Base-by-base conservation (phyloP, 2,797 vertebrate species). In the Microcaecilia unicolor region DNA sequence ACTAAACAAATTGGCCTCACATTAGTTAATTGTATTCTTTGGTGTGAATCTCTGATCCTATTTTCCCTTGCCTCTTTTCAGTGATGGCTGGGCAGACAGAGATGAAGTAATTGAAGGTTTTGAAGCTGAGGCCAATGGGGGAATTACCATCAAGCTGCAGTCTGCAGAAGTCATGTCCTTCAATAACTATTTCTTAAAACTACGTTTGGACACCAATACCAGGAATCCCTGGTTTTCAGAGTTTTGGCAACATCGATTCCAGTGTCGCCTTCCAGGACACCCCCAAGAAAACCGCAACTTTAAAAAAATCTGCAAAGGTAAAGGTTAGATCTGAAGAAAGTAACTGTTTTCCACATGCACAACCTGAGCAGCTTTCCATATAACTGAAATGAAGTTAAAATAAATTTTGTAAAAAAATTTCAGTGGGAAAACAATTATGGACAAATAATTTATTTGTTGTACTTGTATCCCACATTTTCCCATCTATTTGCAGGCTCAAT, bases 231-330 rank as follows among this genome's bases (percentile, higher is more conserved):
- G 96, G 96, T 99, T 99, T 31, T 50, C 90, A 0, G 96, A 99
- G 67, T 99, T 99, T 77, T 99, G 96, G 96, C 96, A 99, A 68
- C 89, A 98, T 51, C 89, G 92, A 4, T 99, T 99, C 67, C 93
- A 99, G 67, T 99, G 96, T 46, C 90, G 90, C 28, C 81, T 99
- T 16, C 80, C 82, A 0, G 94, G 93, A n/a, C 91, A 98, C 36
- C 76, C 85, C 0, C 83, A 86, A 29, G 95, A 98, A 60, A 97
- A 97, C 57, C 81, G 58, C 26, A 95, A 90, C 71, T 97, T 89
- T 78, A 91, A 89, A 61, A 93, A 83, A 72, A 78, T 94, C 58
- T 99, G 96, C 65, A 85, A 90, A 29, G 92, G 96, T 99, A 82
- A 82, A 31, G 31, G 18, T 8, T 17, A 11, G 25, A 28, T 16